phyloP scores from a whole-genome alignment of 2,797 vertebrate species.

The Carduelis carduelis region DNA sequence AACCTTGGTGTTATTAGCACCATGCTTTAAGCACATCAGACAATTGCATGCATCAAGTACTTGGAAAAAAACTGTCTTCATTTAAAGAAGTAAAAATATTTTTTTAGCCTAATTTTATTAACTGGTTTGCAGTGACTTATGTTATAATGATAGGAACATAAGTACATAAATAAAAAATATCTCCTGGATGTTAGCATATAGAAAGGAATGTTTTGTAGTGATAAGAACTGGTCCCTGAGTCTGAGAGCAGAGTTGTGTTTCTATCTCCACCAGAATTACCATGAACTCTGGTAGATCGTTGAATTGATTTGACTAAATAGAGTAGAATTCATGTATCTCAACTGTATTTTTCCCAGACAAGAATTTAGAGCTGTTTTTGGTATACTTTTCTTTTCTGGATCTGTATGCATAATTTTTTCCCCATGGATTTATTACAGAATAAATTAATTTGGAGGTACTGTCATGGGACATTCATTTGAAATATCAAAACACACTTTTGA shows the following conservation, averaged over 20 bases:
- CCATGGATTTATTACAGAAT: not conserved
- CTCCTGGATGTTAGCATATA: not conserved
- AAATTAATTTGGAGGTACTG: not conserved
- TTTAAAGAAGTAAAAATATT: not conserved
- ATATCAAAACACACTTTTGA: constrained; percentile 26
- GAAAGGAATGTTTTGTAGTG: not conserved
- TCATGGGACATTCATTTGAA: not conserved
- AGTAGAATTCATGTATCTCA: not conserved
- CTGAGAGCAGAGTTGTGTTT: not conserved
- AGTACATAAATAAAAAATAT: not conserved
- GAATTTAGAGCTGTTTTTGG: not conserved
- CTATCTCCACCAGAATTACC: not conserved
- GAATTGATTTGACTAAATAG: not conserved
- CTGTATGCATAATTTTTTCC: not conserved
- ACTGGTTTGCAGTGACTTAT: not conserved
- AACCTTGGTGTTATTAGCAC: not conserved
- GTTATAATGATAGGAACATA: not conserved
- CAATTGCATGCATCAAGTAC: not conserved
- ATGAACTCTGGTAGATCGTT: not conserved
- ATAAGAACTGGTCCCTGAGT: not conserved
- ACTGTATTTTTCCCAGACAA: not conserved
- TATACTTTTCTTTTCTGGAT: not conserved
- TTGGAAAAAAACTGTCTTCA: not conserved
- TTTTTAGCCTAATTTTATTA: not conserved
- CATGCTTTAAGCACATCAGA: not conserved